Base-by-base conservation (phyloP, 2,888 invertebrate species). In the Nemotelus nigrinus region DNA sequence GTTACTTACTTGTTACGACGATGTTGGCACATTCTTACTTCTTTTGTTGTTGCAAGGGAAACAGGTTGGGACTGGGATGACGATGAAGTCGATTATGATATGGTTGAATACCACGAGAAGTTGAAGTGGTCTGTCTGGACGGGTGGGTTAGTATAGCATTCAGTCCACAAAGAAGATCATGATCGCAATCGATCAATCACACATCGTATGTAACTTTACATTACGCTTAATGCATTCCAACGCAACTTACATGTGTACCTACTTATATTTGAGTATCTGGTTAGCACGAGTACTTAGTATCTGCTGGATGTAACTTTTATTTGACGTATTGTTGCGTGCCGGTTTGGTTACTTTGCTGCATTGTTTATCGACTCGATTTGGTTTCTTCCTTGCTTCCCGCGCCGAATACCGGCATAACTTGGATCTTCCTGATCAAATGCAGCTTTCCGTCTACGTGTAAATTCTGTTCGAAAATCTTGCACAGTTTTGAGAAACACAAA, bases 181-280 rank as follows among this genome's bases (percentile, higher is more conserved):
- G 72, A 72, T 72, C 58, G 72, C 72, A 41, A 72, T 58, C 72
- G 44, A 72, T 72, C 72, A 72, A 58, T 72, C 72, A 72, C 25
- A 25, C 58, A 45, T 71, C 43, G 44, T 43, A 44, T 72, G 57
- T 72, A 58, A 72, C 39, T 43, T 72, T 65, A 43, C 65, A 41
- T 65, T 43, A 41, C 25, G 25, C 25, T 25, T 25, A 25, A 25
- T 25, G 25, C 25, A n/a, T 58, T 25, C 58, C 58, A 25, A 25
- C 25, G 25, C 25, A 25, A 25, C 63, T 63, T 63, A 63, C 63
- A 39, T 57, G 63, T 63, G 63, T 25, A 25, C 25, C 25, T 25
- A 25, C 63, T 3, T 43, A 63, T 63, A 63, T 63, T 4, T 10
- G 43, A 57, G 57, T 57, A 10, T 10, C n/a, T 8, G 57, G 25